Base-by-base conservation (phyloP, 2,797 vertebrate species). In the Erpetoichthys calabaricus region DNA sequence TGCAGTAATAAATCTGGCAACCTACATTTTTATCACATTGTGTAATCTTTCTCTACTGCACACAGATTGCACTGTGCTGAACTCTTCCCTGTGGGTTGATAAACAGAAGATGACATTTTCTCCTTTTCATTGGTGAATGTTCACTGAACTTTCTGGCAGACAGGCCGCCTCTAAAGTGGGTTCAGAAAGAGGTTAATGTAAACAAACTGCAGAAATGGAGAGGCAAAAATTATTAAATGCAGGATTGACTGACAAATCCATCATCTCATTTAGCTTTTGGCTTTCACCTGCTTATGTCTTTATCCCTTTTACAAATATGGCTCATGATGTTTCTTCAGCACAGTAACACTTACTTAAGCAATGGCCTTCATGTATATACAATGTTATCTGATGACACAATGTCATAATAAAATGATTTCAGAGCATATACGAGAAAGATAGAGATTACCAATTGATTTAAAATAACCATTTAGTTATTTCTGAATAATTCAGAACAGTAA, bases 131-230 rank as follows among this genome's bases (percentile, higher is more conserved):
- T 74, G 74, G 83, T 88, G 86, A 89, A 88, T 90, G 87, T 87
- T 89, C 86, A 80, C 83, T 91, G 88, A 90, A 92, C 89, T 92
- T 92, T 91, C 90, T 88, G 87, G 89, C 76, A 69, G 81, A 85
- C 80, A 81, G 85, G 88, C 89, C 92, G 92, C 89, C 89, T 89
- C 89, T 86, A 84, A 91, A 96, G 89, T 89, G 91, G 87, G 93
- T 95, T 97, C 94, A 98, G 72, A 60, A 81, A 86, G 89, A 93
- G 94, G 93, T 97, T 92, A 97, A 91, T 88, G 87, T 91, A 94
- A 94, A 92, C 89, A 80, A 90, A 91, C 88, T 88, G 85, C 79
- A 85, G 85, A 92, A 90, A 84, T 85, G 82, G 86, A 86, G 88
- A 82, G 82, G 82, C 60, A 79, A 82, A 87, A 89, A 89, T 90